phyloP scores from a whole-genome alignment of 1,140 invertebrate genomes.

The Lasioglossum albipes region DNA sequence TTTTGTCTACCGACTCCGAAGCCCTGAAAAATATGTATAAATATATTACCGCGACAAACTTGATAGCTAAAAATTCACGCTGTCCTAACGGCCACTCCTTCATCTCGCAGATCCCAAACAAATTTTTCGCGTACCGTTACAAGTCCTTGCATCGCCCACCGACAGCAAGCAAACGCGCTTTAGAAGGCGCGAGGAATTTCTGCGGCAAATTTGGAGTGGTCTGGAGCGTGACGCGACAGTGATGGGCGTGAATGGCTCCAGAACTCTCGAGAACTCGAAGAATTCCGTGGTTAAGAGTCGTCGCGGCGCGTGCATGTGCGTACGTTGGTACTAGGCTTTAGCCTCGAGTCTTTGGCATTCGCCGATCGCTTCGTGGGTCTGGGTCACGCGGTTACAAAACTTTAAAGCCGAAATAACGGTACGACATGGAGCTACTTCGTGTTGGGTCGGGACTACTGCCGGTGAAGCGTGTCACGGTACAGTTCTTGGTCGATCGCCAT shows the following conservation, averaged over 20 bases:
- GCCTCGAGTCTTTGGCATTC: slow-evolving; percentile 42
- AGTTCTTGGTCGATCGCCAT: slow-evolving; percentile 40
- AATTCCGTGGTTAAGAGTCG: slow-evolving; percentile 52
- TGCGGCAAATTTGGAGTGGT: too few species aligned
- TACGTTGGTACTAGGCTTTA: slow-evolving; percentile 23
- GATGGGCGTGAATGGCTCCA: not conserved
- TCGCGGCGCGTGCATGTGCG: slow-evolving; percentile 17
- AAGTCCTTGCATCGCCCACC: too few species aligned
- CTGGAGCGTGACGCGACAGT: too few species aligned
- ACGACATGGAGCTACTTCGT: slow-evolving; percentile 47
- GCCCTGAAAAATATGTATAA: too few species aligned
- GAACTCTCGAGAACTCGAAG: slow-evolving; percentile 19
- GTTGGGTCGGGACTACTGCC: slow-evolving; percentile 46
- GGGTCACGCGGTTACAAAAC: slow-evolving; percentile 75
- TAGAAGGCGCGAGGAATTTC: too few species aligned
- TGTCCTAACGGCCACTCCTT: too few species aligned
- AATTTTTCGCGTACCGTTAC: too few species aligned
- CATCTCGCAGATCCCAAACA: too few species aligned
- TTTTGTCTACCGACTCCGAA: too few species aligned
- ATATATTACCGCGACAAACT: too few species aligned
- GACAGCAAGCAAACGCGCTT: too few species aligned
- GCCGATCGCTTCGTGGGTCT: slow-evolving; percentile 65
- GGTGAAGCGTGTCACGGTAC: slow-evolving; percentile 51
- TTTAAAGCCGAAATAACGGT: slow-evolving; percentile 73
- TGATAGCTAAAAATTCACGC: too few species aligned